Conservation (phyloP, 2,888 invertebrate species). For the Seladonia tumulorum region DNA sequence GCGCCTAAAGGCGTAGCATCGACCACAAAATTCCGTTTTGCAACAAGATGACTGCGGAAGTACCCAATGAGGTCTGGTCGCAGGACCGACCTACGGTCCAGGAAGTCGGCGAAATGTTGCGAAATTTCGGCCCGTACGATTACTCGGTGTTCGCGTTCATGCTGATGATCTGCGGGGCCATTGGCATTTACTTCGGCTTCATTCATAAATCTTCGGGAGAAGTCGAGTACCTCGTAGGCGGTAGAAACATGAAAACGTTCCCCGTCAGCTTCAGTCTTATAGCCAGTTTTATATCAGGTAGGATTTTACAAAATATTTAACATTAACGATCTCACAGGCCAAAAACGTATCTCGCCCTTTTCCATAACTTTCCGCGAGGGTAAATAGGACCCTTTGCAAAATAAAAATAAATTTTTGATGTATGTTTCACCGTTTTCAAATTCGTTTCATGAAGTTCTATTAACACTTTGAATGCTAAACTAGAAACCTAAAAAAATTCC, state of each 20-base stretch:
- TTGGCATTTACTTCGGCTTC: conserved; percentile 94
- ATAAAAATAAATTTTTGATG: too few species aligned
- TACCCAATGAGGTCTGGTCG: conserved; percentile 64
- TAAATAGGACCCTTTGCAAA: too few species aligned
- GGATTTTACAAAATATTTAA: neutral
- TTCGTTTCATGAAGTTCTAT: neutral
- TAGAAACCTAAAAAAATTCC: too few species aligned
- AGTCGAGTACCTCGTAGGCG: conserved; percentile 92
- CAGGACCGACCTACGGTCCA: conserved; percentile 83
- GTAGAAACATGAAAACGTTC: conserved; percentile 92
- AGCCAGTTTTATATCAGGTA: conserved; percentile 90
- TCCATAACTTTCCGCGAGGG: neutral
- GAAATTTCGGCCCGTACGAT: conserved; percentile 90
- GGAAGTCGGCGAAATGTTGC: conserved; percentile 86
- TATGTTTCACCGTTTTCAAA: neutral
- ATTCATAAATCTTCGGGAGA: conserved; percentile 88
- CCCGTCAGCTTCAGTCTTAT: conserved; percentile 94
- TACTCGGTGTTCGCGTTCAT: conserved; percentile 92
- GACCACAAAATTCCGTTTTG: conserved; percentile 70
- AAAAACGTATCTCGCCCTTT: neutral
- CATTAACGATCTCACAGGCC: neutral
- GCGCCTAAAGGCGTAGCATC: conserved; percentile 44
- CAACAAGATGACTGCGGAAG: conserved; percentile 75
- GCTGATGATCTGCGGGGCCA: conserved; percentile 90
- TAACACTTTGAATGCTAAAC: too few species aligned